Base-by-base conservation (phyloP, 2,113 vertebrate genomes). In the Muntiacus reevesi region DNA sequence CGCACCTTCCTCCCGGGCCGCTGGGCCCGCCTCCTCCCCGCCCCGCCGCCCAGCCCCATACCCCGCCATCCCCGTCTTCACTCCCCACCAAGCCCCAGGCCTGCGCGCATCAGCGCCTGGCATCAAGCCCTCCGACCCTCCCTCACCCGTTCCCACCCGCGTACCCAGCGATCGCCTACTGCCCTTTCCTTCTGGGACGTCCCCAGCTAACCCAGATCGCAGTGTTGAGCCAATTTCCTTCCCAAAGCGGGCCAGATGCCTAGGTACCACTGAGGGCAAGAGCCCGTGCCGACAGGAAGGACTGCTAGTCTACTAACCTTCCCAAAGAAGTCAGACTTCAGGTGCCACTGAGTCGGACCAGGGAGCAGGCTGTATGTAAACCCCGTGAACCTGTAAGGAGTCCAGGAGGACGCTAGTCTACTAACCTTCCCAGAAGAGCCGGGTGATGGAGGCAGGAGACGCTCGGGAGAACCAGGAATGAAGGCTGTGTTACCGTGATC, bases 1-100 rank as follows among this genome's bases (percentile, higher is more conserved):
- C 74, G 71, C 94, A 62, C 95, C 87, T 92, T 94, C 55, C 95
- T 87, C 25, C 28, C 21, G 2, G 15, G 67, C 60, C 40, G 79
- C 50, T 30, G 33, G 0, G 55, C 96, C 43, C 57, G 87, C 64
- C 93, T 52, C 52, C 5, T 81, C 43, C 60, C 52, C 27, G 28
- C 76, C 94, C 82, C 82, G 21, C 82, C 43, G 14, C 27, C 52
- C 95, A 25, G 96, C 97, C 94, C 10, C 54, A 7, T 1, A 74
- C 12, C 45, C 50, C 50, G 0, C 91, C 60, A 40, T 7, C 71
- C 91, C 45, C 54, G n/a, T n/a, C n/a, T n/a, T 16, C 45, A 64
- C 7, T 8, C 55, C 47, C 9, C 3, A n/a, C 11, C 64, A 7
- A 55, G 11, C 10, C 76, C n/a, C 62, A 33, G 67, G 16, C 78